phyloP scores from a whole-genome alignment of 2,888 invertebrate genomes.

The Argynnis bischoffii region DNA sequence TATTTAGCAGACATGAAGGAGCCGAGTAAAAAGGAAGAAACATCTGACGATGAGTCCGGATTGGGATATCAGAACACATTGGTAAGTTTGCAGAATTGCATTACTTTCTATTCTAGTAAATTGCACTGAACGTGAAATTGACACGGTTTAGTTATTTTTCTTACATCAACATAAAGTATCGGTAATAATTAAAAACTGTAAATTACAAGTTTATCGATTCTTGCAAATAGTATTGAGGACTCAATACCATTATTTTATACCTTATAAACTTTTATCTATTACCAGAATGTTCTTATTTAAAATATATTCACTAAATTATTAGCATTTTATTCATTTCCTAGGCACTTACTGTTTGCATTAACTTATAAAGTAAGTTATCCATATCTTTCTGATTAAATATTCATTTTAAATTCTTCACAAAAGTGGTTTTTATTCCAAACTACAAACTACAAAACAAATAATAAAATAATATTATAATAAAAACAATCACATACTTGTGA shows the following conservation, averaged over 20 bases:
- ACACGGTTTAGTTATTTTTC: constrained; percentile 1
- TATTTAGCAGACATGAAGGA: constrained; percentile 64
- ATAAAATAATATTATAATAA: constrained; percentile 6
- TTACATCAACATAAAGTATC: neutral
- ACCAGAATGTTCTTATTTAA: constrained; percentile 2
- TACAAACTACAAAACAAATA: neutral
- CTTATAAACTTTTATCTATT: neutral
- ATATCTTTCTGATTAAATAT: neutral
- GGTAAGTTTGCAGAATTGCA: constrained; percentile 72
- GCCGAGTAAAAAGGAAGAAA: constrained; percentile 65
- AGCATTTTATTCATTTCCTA: neutral
- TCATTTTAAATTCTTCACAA: too few species aligned
- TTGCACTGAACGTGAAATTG: constrained; percentile 13
- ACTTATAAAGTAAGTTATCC: neutral
- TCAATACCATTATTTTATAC: neutral
- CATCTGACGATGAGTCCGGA: constrained; percentile 84
- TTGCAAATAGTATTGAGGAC: neutral
- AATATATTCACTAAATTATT: neutral
- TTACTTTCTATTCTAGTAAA: constrained; percentile 68
- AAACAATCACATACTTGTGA: constrained; percentile 5
- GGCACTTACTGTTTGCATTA: neutral
- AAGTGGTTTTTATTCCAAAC: too few species aligned
- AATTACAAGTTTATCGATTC: neutral
- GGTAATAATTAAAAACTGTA: neutral
- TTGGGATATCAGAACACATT: constrained; percentile 87